Base-by-base conservation (phyloP, 2,113 vertebrate genomes). In the Nesospiza acunhae region DNA sequence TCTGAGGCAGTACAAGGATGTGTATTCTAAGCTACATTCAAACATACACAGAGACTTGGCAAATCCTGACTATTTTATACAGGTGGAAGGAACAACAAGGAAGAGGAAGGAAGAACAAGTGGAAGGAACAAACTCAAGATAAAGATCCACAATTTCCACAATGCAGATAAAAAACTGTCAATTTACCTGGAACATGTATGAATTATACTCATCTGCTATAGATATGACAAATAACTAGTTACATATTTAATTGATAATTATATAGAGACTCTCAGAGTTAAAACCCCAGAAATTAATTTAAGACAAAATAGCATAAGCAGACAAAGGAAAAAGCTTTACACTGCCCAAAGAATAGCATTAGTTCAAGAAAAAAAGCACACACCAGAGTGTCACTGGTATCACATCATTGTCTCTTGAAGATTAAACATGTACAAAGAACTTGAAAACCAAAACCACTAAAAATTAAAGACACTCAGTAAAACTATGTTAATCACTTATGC, bases 351-450 rank as follows among this genome's bases (percentile, higher is more conserved):
- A 35, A 67, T 1, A 77, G 37, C 18, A n/a, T 18, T 21, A 84
- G 42, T 39, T 19, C 21, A 30, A 13, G 28, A n/a, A 52, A 59
- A 58, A 87, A 72, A 24, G 22, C 27, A 50, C 27, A 50, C 5
- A 17, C 13, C 24, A 46, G 35, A 8, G 15, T 75, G 41, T 55
- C 47, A 62, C 22, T 56, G 30, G 42, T 70, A 30, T 68, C 49
- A 82, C 7, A 59, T 15, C 3, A 2, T 4, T 26, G 22, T 59
- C n/a, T 58, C 49, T 15, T 35, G 49, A 77, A 63, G 35, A 64
- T 23, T 16, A 12, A 76, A 59, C 28, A 42, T 0, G 0, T 46
- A 80, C 15, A 41, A 80, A 76, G 58, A 63, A 55, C 41, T 7
- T 68, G n/a, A 87, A 73, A 80, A 53, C 17, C 14, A 13, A 55